Percentiles rank a stretch among this genome's conserved stretches.
phyloP scores from a whole-genome alignment of 2,797 vertebrate genomes.

The Enteromius anoplus region DNA sequence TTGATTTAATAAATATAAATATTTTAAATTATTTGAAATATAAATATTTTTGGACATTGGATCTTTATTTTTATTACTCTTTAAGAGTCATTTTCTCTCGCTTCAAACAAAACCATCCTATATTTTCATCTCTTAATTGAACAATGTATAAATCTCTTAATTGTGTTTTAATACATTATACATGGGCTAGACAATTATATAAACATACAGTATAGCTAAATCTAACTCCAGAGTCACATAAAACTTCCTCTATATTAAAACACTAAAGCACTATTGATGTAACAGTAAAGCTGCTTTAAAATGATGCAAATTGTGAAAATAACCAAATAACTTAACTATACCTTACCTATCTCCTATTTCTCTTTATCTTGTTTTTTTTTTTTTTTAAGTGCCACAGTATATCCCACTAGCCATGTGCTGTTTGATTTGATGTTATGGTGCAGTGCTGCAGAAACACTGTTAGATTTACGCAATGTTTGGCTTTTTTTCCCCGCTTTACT shows the following conservation, averaged over 20 bases:
- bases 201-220: not conserved
- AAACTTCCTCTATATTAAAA: not conserved
- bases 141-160: not conserved
- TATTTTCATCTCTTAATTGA: not conserved
- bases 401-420: not conserved
- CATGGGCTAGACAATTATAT: not conserved
- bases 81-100: not conserved
- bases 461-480: constrained; percentile 5
- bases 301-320: not conserved
- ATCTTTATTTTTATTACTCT: not conserved
- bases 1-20: not conserved
- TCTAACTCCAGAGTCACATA: not conserved
- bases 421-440: not conserved
- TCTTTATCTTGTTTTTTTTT: too few relatives aligned
- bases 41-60: not conserved
- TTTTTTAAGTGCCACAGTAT: not conserved
- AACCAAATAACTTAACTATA: not conserved
- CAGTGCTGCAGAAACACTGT: not conserved
- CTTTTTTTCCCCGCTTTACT: constrained; percentile 54
- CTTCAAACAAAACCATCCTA: not conserved
- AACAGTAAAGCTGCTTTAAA: not conserved
- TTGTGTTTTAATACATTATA: not conserved
- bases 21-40: not conserved
- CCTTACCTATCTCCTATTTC: too few relatives aligned
- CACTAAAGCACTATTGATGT: not conserved